These are phyloP conservation scores for Tinea trinotella DNA, from an alignment of 2,888 invertebrate species.

Conservation along the genomic window DNA sequence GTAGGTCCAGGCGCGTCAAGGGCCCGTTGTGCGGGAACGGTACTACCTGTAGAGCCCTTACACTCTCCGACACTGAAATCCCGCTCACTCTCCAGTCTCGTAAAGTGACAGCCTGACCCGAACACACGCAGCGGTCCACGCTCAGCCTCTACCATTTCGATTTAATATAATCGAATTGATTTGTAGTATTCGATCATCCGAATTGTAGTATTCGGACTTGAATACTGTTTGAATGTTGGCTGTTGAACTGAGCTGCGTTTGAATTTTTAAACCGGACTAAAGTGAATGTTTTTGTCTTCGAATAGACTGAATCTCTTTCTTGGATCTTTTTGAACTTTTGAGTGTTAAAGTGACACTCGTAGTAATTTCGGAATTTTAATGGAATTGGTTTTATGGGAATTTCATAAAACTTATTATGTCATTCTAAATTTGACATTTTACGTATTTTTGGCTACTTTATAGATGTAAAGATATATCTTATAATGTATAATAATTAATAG, in stretches of 20 bases:
- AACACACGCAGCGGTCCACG: constrained; percentile 20
- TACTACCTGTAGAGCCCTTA: constrained; percentile 53
- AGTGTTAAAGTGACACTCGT: no score
- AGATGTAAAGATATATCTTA: no score
- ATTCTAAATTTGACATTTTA: no score
- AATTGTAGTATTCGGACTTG: neutral
- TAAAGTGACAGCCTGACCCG: constrained; percentile 64
- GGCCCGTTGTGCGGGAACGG: constrained; percentile 58
- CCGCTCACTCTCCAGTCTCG: constrained; percentile 72
- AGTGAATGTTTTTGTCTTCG: neutral
- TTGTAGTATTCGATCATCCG: neutral
- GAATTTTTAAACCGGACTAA: neutral
- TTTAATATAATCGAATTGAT: neutral
- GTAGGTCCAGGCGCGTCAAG: constrained; percentile 53
- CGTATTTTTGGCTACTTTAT: no score
- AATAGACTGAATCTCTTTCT: neutral
- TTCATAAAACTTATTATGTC: no score
- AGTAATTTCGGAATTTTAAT: no score
- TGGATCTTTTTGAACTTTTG: neutral
- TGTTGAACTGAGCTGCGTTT: neutral
- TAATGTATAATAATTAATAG: no score
- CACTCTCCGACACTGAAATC: constrained; percentile 67
- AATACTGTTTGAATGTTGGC: neutral
- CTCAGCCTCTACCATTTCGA: constrained; percentile 4
- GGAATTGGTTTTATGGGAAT: neutral